phyloP scores from a whole-genome alignment of 1,140 invertebrate genomes.

The Drosophila biarmipes region DNA sequence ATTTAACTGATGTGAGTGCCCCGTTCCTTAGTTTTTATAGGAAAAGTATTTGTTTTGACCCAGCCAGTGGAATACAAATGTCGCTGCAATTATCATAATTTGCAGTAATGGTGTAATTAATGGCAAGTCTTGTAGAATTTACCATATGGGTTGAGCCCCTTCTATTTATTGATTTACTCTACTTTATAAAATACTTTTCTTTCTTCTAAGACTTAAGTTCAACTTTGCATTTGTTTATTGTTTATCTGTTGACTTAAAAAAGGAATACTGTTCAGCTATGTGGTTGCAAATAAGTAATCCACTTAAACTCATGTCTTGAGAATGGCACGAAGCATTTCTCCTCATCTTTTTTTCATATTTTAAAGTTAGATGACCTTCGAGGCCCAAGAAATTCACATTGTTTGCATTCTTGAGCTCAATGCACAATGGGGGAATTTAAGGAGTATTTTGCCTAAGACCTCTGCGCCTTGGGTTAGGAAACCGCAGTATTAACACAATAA shows the following conservation, averaged over 20 bases:
- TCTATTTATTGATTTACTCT: no score
- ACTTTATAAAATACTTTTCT: no score
- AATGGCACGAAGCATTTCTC: background rate
- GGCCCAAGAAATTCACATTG: background rate
- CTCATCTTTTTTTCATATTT: background rate
- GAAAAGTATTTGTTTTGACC: background rate
- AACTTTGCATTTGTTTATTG: no score
- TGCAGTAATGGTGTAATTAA: constrained; percentile 1
- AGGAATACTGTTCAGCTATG: no score
- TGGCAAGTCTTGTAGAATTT: background rate
- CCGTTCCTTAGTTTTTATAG: constrained; percentile 8
- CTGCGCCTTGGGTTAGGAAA: constrained; percentile 9
- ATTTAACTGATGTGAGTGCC: background rate
- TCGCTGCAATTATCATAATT: constrained; percentile 23
- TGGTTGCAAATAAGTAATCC: no score
- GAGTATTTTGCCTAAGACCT: background rate
- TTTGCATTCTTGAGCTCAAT: background rate
- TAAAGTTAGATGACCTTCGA: background rate
- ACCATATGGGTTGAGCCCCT: background rate
- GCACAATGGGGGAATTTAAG: background rate
- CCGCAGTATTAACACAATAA: constrained; percentile 28
- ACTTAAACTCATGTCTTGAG: background rate
- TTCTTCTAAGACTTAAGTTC: no score
- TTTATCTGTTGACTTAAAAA: no score
- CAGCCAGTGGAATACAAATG: background rate